A percentile compares a stretch with the other conserved stretches of the same genome.
Evolutionary conservation across 2,113 vertebrate genomes (phyloP).

Genomic region (Micromys minutus): DNA sequence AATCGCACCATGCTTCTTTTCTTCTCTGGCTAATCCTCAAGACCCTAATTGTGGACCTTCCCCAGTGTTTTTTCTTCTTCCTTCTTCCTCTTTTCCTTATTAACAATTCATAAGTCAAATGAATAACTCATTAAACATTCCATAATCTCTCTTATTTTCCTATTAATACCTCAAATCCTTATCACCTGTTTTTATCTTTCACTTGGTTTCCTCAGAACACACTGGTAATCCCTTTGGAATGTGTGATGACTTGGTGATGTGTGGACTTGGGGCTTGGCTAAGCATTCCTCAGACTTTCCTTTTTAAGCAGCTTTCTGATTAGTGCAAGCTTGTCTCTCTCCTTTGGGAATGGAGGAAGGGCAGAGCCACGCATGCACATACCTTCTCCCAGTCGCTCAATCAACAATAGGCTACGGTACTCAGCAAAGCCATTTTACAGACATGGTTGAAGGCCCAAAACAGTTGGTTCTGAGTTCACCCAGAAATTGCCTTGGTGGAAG

Average conservation of each 20-base stretch:
- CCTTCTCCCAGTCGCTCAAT: background rate
- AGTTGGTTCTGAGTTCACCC: background rate
- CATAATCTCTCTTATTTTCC: background rate
- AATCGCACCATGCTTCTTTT: background rate
- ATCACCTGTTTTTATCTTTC: background rate
- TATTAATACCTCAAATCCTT: background rate
- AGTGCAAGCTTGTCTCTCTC: background rate
- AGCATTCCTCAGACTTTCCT: conserved; percentile 7
- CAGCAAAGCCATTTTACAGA: background rate
- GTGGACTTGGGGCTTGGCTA: background rate
- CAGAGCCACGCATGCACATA: fast-evolving
- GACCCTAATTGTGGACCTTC: background rate
- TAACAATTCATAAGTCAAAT: background rate
- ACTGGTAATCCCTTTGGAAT: background rate
- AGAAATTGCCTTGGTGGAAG: background rate
- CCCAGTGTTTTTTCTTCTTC: background rate
- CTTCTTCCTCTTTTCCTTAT: background rate
- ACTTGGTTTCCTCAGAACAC: background rate
- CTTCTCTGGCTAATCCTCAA: background rate
- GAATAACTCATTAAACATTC: background rate
- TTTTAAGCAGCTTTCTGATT: background rate
- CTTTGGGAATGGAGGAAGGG: background rate
- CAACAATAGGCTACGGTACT: background rate
- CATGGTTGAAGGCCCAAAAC: background rate
- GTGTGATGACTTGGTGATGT: background rate